Conservation (phyloP, 2,888 invertebrate species). For the Fragum whitleyi region DNA sequence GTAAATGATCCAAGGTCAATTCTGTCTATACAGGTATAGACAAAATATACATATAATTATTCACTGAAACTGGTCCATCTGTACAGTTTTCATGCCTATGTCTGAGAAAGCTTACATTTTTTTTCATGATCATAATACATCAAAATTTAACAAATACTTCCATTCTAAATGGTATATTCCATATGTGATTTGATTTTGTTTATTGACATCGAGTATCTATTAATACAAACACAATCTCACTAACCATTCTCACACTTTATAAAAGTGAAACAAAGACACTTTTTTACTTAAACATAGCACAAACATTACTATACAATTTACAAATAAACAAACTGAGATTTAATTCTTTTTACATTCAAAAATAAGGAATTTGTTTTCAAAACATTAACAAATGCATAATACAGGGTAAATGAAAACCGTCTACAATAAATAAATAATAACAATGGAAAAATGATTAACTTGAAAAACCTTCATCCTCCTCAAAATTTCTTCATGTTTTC, state of each 20-base stretch:
- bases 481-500: not conserved
- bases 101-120: no score
- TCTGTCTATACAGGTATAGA: no score
- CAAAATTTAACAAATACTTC: no score
- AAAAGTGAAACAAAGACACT: not conserved
- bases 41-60: no score
- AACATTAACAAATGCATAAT: slow-evolving; percentile 21
- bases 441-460: slow-evolving; percentile 10
- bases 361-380: slow-evolving; percentile 9
- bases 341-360: slow-evolving; percentile 8
- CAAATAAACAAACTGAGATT: slow-evolving; percentile 12
- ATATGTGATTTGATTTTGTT: no score
- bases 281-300: not conserved
- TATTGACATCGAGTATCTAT: no score
- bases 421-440: slow-evolving; percentile 26
- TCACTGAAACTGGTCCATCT: no score
- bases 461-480: not conserved
- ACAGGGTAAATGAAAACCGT: slow-evolving; percentile 9
- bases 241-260: not conserved
- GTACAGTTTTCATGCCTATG: no score
- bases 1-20: no score
- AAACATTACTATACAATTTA: not conserved
- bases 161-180: no score
- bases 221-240: not conserved
- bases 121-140: no score